phyloP scores from a whole-genome alignment of 2,888 invertebrate genomes.

The Papilio protenor region DNA sequence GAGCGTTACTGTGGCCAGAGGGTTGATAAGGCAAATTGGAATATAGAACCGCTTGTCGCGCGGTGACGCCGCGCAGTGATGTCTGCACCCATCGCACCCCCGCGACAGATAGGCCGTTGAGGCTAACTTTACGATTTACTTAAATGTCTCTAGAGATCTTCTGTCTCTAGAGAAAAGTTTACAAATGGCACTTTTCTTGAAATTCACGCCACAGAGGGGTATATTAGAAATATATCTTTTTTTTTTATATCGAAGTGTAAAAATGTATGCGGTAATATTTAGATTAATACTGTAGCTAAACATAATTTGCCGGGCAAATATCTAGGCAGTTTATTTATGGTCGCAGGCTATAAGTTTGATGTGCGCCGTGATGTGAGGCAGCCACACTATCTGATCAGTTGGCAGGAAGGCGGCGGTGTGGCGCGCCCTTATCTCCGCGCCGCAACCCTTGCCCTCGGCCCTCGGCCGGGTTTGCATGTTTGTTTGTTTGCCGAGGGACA shows the following conservation, averaged over 20 bases:
- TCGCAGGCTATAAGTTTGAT: conserved; percentile 1
- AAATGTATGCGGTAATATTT: neutral
- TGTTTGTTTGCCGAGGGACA: conserved; percentile 28
- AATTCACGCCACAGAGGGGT: no score
- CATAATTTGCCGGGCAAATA: neutral
- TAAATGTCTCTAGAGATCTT: no score
- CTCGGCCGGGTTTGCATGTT: conserved; percentile 4
- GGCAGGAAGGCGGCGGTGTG: neutral
- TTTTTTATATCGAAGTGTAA: neutral
- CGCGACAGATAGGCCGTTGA: neutral
- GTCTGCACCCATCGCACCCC: neutral
- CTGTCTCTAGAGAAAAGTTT: neutral
- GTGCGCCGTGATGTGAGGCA: neutral
- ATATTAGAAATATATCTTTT: no score
- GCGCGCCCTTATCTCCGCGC: conserved; percentile 16
- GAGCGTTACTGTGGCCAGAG: conserved; percentile 3
- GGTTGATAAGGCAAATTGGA: conserved; percentile 17
- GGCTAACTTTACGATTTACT: neutral
- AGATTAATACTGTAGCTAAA: neutral
- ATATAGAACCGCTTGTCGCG: neutral
- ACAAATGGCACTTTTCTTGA: neutral
- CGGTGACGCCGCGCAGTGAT: neutral
- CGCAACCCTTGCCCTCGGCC: conserved; percentile 7
- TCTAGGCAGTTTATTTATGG: neutral
- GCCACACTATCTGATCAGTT: neutral